Base-by-base conservation (phyloP, 2,888 invertebrate species). In the Cerceris ruficornis region DNA sequence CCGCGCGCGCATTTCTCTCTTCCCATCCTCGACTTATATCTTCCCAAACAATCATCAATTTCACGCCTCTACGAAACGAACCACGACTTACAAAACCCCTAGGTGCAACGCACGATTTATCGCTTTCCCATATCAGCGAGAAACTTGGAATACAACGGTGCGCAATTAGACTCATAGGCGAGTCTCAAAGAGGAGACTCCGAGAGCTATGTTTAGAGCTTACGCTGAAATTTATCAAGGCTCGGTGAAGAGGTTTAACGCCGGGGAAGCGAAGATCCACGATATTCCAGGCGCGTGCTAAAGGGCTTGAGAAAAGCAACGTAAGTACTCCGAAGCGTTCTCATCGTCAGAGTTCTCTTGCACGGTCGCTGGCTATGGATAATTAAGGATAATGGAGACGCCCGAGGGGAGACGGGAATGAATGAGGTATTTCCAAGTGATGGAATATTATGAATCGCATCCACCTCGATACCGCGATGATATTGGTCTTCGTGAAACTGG, bases 361-460 rank as follows among this genome's bases (percentile, higher is more conserved):
- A 69, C 79, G 78, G 74, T 80, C 85, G 72, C 83, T 78, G 73
- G 80, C 69, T 78, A 80, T 74, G 75, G 77, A 80, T 86, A 87
- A 87, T 87, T 86, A 86, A 82, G 84, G 88, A 83, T 85, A 87
- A 84, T 86, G 82, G 83, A 82, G 85, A 81, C 64, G 85, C 86
- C 75, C 66, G 81, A 72, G 84, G 84, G 75, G 81, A 82, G 84
- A 79, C 82, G 77, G 76, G 78, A 81, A 85, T 85, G 74, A 77
- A 83, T 84, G 84, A 73, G 75, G 77, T 77, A 81, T 84, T 85
- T 69, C 77, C 83, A 74, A 74, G 78, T 82, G 84, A 84, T 84
- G 84, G 84, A 84, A 84, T 84, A 81, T 84, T 84, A 82, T 81
- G 84, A 81, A 78, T 84, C 78, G 73, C 50, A 73, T 49, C 67